Conservation (phyloP, 2,888 invertebrate genomes). For the Xestobium rufovillosum region DNA sequence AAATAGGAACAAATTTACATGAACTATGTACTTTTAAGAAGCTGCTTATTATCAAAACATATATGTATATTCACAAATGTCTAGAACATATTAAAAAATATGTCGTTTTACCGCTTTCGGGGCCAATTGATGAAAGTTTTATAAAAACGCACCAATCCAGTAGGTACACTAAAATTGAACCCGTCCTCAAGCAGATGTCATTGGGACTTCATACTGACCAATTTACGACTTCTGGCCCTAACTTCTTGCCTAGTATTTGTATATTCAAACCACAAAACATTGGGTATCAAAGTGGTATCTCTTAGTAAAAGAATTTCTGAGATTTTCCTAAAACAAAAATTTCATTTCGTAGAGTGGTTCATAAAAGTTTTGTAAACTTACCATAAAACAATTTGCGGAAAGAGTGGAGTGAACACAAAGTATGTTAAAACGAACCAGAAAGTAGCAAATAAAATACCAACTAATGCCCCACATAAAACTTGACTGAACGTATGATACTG, state of each 20-base stretch:
- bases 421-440: constrained; percentile 79
- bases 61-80: not conserved
- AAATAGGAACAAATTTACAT: not conserved
- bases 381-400: constrained; percentile 80
- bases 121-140: constrained; percentile 39
- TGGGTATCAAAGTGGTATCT: constrained; percentile 85
- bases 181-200: constrained; percentile 58
- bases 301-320: constrained; percentile 80
- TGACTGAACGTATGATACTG: constrained; percentile 79
- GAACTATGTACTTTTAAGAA: too few relatives aligned
- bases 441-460: constrained; percentile 67
- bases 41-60: not conserved
- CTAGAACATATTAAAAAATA: not conserved
- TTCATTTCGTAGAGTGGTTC: constrained; percentile 2
- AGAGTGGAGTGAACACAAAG: constrained; percentile 71
- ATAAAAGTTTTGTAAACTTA: constrained; percentile 47
- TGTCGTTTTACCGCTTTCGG: constrained; percentile 44
- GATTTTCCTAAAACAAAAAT: constrained; percentile 56
- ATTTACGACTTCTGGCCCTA: constrained; percentile 68
- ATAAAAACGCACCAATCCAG: constrained; percentile 30
- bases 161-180: constrained; percentile 33
- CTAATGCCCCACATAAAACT: constrained; percentile 69
- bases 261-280: constrained; percentile 90
- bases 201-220: constrained; percentile 75
- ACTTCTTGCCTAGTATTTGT: constrained; percentile 79